Evolutionary conservation across 2,888 invertebrate genomes (phyloP), one percentile per base, ranked within the genome.

Genomic region (Axea sp.): DNA sequence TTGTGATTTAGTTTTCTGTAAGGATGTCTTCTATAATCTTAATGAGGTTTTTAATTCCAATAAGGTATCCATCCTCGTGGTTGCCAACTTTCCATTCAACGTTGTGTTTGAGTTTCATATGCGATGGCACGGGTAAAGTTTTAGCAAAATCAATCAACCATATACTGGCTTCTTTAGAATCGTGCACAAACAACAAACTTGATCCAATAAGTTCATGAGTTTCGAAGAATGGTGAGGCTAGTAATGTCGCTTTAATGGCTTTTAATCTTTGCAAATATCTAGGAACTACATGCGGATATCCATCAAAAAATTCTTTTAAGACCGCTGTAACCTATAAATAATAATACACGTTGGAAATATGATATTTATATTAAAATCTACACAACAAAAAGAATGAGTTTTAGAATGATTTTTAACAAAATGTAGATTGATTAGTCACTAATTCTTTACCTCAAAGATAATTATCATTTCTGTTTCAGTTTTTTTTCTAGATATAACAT

Each of bases 131-230:
- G 7, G 92, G 91, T 37, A 96, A 91, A 0, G 97, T 97, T 89
- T 99, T 99, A 41, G 98, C 98, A 86, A 99, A 99, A 88, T 99
- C 98, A 78, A 99, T 99, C 90, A 99, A 91, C 98, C 98, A 99
- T 7, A 97, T 93, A 73, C 95, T 95, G 17, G 97, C 96, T 84
- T 93, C 94, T 77, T 92, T 91, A 59, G 92, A 91, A 87, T 99
- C 98, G 89, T 97, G 98, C 53, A 99, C 96, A 86, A 99, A 96
- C 62, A 99, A 91, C 65, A 99, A 89, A 14, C 97, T 97, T 88
- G 97, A 97, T 75, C 97, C 96, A 80, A 97, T 96, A 43, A 98
- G 90, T 90, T 99, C 98, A 88, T 98, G 98, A 4, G 92, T 91
- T 80, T 92, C 91, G 89, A 98, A 98, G 90, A 98, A 99, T 69